Base-by-base conservation (phyloP, 2,888 invertebrate genomes). In the Aplocera efformata region DNA sequence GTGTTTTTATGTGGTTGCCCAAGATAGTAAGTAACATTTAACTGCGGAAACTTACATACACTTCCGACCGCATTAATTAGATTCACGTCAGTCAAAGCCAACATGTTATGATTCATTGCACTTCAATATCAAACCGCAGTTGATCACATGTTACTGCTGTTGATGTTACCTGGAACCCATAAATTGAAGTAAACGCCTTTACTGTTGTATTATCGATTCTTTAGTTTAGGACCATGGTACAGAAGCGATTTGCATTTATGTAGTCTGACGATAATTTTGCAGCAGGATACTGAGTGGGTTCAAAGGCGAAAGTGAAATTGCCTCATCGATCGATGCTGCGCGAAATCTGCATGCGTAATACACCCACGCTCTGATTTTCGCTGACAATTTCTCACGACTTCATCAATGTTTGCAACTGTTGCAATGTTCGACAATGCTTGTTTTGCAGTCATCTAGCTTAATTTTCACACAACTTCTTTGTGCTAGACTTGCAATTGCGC, bases 311-410 rank as follows among this genome's bases (percentile, higher is more conserved):
- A 84, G 83, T 81, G 68, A 72, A 62, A 50, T 82, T 81, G 79
- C 82, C 58, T 76, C 79, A 84, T 76, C 73, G 72, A 77, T 73
- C 60, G 49, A 67, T 75, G 75, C 68, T 73, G 72, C 59, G 56
- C 65, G 59, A 70, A 67, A 72, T 79, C 63, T 56, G 60, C 66
- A 72, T 70, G 71, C 72, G 75, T 77, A 79, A 79, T 72, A 73
- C 70, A 79, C 84, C 82, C 85, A 85, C 85, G 85, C 67, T 84
- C 84, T 58, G 74, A 77, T 83, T 84, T 79, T 74, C 63, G 68
- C 64, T 43, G 56, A 47, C 58, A 72, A 72, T 73, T 83, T 82
- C 82, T 79, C 81, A 85, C 79, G 76, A 73, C 70, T 61, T 73
- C 71, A 75, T 79, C 73, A 72, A 69, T 10, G 27, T 38, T 33